phyloP scores from a whole-genome alignment of 2,113 vertebrate genomes.

The Stegastes partitus region DNA sequence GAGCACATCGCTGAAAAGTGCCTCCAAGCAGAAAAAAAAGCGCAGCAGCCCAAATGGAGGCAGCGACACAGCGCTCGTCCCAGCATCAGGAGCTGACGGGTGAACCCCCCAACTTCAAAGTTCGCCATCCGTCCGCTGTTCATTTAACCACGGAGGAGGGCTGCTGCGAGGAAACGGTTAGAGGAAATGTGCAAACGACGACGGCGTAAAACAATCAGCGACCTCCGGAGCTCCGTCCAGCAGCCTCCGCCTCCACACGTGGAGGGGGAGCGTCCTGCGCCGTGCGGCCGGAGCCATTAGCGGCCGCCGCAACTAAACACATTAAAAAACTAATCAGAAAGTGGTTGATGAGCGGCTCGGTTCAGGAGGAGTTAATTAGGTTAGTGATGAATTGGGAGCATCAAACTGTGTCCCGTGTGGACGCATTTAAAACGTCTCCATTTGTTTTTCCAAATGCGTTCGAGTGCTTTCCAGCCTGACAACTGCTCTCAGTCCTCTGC shows the following conservation, averaged over 20 bases:
- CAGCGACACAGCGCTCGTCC: conserved; percentile 20
- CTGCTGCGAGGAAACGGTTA: conserved; percentile 3
- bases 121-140: conserved; percentile 28
- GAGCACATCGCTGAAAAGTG: conserved; percentile 45
- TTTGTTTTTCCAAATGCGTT: background rate
- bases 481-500: background rate
- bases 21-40: conserved; percentile 31
- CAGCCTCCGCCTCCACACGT: conserved; percentile 10
- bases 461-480: background rate
- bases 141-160: conserved; percentile 1
- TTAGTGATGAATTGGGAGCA: background rate
- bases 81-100: conserved; percentile 8
- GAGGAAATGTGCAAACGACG: conserved; percentile 20
- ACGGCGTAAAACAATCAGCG: conserved; percentile 23
- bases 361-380: conserved; percentile 30
- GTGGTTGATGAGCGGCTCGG: conserved; percentile 21
- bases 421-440: background rate
- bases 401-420: conserved; percentile 9
- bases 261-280: background rate
- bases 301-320: conserved; percentile 12
- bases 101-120: conserved; percentile 6
- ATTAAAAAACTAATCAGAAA: conserved; percentile 24
- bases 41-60: conserved; percentile 29
- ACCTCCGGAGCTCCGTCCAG: conserved; percentile 7
- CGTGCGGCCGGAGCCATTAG: conserved; percentile 35